Base-by-base conservation (phyloP, 2,888 invertebrate genomes). In the Apocheima hispidaria region DNA sequence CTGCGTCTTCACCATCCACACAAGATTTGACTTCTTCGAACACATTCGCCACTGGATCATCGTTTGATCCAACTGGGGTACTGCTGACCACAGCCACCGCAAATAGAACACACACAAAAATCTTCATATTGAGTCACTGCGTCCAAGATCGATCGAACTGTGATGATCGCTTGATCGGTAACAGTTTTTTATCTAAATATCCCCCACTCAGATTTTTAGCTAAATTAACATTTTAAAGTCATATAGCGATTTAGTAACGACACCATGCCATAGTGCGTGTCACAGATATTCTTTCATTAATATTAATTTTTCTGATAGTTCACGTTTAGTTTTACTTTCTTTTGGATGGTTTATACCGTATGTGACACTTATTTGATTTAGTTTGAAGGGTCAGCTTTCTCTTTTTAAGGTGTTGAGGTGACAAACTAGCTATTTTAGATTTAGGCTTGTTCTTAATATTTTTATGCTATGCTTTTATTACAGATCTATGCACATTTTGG, bases 141-240 rank as follows among this genome's bases (percentile, higher is more conserved):
- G 66, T 82, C 83, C 80, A 84, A 82, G 81, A 79, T 80, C 83
- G 80, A 82, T 83, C 79, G 81, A 79, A 88, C 87, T 90, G 81
- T 91, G 92, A 81, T 86, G 79, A 79, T 74, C 71, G 71, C 71
- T 80, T 84, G 83, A 84, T 83, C 83, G 84, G 85, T 81, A 84
- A 87, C 85, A 89, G 81, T 90, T 87, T 90, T 91, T 90, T 92
- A 92, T 91, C 82, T 82, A 74, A 86, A 83, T 74, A 76, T 68
- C 83, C 91, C 92, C 92, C 90, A 87, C 91, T 88, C 78, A 63
- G 36, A 54, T 61, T 72, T 80, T 82, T 83, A 73, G 66, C 65
- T 66, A 75, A 81, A 89, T 90, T 88, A 76, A 84, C 89, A 90
- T 90, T 87, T 89, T 88, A 79, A 83, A 82, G 73, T 81, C 79